Conservation (phyloP, 2,888 invertebrate genomes). For the Isoperla grammatica region DNA sequence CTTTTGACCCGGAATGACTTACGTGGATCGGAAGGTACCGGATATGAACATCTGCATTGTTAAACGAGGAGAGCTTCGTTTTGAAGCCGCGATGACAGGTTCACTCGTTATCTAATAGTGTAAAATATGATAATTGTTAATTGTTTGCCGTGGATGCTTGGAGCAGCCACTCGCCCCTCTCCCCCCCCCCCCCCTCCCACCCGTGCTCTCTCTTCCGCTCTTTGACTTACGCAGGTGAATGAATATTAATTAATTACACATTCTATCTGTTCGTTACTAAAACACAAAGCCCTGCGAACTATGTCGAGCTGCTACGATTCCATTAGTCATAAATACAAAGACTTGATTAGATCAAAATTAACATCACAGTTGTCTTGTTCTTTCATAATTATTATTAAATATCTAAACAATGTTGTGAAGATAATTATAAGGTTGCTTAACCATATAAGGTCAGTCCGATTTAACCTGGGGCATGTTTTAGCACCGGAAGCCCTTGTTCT, state of each 20-base stretch:
- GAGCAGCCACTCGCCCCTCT: too few relatives aligned
- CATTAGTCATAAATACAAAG: too few relatives aligned
- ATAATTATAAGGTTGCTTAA: not conserved
- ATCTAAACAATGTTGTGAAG: too few relatives aligned
- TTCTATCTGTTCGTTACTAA: not conserved
- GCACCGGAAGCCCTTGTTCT: constrained; percentile 4
- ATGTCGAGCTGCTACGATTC: not conserved
- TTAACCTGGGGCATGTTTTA: constrained; percentile 3
- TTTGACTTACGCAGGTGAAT: constrained; percentile 9
- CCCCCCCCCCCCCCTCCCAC: not conserved
- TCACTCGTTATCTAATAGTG: not conserved
- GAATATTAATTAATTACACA: constrained; percentile 15
- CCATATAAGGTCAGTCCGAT: constrained; percentile 10
- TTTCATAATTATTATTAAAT: too few relatives aligned
- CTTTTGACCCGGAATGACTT: too few relatives aligned
- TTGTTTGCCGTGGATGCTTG: not conserved
- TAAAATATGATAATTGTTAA: constrained; percentile 14
- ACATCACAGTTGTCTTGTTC: too few relatives aligned
- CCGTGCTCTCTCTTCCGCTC: constrained; percentile 1
- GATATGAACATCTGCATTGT: too few relatives aligned
- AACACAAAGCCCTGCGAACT: constrained; percentile 9
- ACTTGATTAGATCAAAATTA: too few relatives aligned
- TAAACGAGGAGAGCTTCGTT: too few relatives aligned
- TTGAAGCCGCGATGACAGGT: constrained; percentile 4
- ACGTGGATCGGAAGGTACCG: too few relatives aligned